phyloP scores from a whole-genome alignment of 2,797 vertebrate genomes.

The Phataginus tricuspis region DNA sequence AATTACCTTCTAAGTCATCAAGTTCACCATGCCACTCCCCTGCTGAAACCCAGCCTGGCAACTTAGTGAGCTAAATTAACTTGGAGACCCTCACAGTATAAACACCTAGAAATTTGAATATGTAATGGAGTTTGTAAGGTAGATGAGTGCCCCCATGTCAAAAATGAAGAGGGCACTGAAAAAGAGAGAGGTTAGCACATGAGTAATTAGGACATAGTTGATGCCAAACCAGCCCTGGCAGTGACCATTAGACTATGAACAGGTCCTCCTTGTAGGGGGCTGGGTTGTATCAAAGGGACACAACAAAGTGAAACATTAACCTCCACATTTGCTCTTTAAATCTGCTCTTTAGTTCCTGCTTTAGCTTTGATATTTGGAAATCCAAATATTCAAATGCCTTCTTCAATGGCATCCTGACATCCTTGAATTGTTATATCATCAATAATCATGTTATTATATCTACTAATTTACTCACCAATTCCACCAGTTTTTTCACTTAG shows the following conservation, averaged over 20 bases:
- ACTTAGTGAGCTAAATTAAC: background rate
- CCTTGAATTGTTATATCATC: background rate
- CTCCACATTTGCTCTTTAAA: background rate
- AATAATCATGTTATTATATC: background rate
- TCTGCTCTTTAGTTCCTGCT: background rate
- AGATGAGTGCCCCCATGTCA: background rate
- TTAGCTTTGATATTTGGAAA: background rate
- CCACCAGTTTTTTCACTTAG: background rate
- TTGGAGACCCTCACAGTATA: background rate
- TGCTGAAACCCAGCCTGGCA: background rate
- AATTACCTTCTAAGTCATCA: background rate
- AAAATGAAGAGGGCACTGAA: background rate
- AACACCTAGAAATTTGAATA: background rate
- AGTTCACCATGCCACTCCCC: background rate
- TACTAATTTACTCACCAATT: background rate
- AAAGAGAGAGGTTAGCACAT: background rate
- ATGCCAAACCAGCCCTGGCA: background rate
- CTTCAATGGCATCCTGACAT: background rate
- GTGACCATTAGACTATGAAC: background rate
- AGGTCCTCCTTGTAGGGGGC: background rate
- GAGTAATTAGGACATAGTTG: background rate
- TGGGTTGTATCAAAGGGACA: background rate
- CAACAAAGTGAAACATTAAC: background rate
- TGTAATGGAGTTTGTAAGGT: background rate
- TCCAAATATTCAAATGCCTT: background rate